Conservation (phyloP, 2,797 vertebrate species). For the Chloroceryle inda region DNA sequence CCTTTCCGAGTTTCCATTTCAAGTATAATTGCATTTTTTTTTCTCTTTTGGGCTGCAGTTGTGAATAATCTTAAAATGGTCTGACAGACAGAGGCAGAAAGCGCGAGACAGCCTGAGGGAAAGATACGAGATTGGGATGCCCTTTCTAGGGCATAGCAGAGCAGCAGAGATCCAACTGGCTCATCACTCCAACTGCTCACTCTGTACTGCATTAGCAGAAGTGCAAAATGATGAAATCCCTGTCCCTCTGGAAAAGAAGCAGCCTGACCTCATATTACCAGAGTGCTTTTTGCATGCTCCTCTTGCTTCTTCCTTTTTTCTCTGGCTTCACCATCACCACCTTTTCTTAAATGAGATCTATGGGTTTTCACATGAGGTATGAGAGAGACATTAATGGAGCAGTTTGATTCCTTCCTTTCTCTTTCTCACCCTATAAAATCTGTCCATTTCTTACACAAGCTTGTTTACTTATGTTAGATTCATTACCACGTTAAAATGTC, state of each 20-base stretch:
- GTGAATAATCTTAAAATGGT: slow-evolving; percentile 33
- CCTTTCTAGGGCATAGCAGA: not conserved
- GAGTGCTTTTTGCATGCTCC: not conserved
- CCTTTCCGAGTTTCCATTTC: slow-evolving; percentile 10
- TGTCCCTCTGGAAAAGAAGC: not conserved
- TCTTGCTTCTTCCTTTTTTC: not conserved
- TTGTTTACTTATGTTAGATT: not conserved
- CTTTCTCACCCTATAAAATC: not conserved
- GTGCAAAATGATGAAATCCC: not conserved
- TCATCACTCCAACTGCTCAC: not conserved
- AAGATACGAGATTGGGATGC: not conserved
- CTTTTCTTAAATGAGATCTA: not conserved
- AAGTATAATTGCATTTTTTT: not conserved
- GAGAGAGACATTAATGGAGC: not conserved
- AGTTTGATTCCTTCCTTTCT: not conserved
- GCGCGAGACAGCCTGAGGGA: not conserved
- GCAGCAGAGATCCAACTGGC: not conserved
- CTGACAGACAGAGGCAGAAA: slow-evolving; percentile 2
- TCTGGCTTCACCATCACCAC: not conserved
- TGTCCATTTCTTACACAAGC: not conserved
- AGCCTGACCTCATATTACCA: not conserved
- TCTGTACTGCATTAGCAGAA: not conserved
- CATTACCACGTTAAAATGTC: not conserved
- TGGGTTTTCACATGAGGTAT: not conserved
- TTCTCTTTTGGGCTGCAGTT: not conserved